Base-by-base conservation (phyloP, 2,888 invertebrate species). In the Panopea generosa region DNA sequence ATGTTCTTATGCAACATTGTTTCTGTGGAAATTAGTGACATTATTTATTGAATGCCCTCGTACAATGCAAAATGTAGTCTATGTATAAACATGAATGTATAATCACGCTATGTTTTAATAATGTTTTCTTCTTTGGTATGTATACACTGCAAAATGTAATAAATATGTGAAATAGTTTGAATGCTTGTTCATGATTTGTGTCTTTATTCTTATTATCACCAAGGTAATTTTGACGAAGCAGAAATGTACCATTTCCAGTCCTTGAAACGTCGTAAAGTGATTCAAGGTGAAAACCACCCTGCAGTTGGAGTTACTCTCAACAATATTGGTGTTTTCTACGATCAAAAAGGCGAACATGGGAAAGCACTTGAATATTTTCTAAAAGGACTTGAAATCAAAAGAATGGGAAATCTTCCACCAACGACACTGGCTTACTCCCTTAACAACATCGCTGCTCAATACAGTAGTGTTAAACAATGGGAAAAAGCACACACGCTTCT, bases 251-350 rank as follows among this genome's bases (percentile, higher is more conserved):
- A 84, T 56, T 50, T 73, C 14, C 72, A 70, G 33, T 60, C 69
- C n/a, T 47, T 86, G 14, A 60, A 59, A 29, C 56, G 67, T 29
- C 59, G 77, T n/a, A 55, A 43, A 27, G 24, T 38, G 20, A 49
- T 63, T 6, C 67, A 63, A 45, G 81, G 78, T 9, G 61, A 70
- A 26, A 47, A 78, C 11, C 78, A 81, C 27, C 77, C 78, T 2
- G 40, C 55, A 6, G 78, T 85, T 43, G 84, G 83, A 0, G 63
- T 78, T 1, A 63, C 73, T 14, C 71, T 78, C 40, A 86, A 86
- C 65, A 87, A 87, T 72, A 75, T 86, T 18, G 88, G 85, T n/a
- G 59, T 86, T 2, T 65, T 84, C 43, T 84, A 84, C 49, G 77
- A 79, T 27, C 78, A 80, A 49, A 79, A 55, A 38, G 80, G 83